Evolutionary conservation across 2,888 invertebrate species (phyloP).

Genomic region (Syritta pipiens): DNA sequence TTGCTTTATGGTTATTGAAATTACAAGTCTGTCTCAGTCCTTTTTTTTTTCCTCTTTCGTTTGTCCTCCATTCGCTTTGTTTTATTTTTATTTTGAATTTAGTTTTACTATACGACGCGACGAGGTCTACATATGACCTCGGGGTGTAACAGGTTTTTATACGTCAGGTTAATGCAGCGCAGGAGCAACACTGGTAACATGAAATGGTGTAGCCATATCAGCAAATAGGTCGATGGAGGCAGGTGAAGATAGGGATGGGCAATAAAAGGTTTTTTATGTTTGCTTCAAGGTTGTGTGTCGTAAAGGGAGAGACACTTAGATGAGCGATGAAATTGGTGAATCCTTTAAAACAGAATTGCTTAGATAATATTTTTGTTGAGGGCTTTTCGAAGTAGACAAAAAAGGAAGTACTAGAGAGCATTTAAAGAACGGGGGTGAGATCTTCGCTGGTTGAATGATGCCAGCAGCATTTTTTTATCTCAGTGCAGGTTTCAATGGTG

Average conservation of each 20-base stretch:
- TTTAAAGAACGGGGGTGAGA: too few relatives aligned
- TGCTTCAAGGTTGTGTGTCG: slow-evolving; percentile 40
- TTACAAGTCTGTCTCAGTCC: slow-evolving; percentile 38
- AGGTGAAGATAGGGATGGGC: slow-evolving; percentile 16
- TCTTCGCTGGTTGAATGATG: too few relatives aligned
- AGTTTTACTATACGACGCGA: slow-evolving; percentile 3
- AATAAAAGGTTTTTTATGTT: slow-evolving; percentile 63
- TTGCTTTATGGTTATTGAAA: slow-evolving; percentile 65
- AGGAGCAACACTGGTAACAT: slow-evolving; percentile 28
- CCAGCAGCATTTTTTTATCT: too few relatives aligned
- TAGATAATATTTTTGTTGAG: too few relatives aligned
- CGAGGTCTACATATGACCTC: slow-evolving; percentile 28
- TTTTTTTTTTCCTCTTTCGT: background rate
- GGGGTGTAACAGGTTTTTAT: slow-evolving; percentile 58
- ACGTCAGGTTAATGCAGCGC: slow-evolving; percentile 36
- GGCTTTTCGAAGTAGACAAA: too few relatives aligned
- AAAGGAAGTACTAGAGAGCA: too few relatives aligned
- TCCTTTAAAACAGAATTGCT: too few relatives aligned
- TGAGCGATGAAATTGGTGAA: too few relatives aligned
- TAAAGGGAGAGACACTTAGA: too few relatives aligned
- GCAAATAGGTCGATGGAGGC: background rate
- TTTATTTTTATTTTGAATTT: slow-evolving; percentile 21
- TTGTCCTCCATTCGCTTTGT: slow-evolving; percentile 4
- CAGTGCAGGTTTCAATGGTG: too few relatives aligned
- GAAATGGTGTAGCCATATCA: background rate